Percentiles rank a stretch among this genome's conserved stretches.
phyloP scores from a whole-genome alignment of 2,888 invertebrate genomes.

The Plagodis pulveraria region DNA sequence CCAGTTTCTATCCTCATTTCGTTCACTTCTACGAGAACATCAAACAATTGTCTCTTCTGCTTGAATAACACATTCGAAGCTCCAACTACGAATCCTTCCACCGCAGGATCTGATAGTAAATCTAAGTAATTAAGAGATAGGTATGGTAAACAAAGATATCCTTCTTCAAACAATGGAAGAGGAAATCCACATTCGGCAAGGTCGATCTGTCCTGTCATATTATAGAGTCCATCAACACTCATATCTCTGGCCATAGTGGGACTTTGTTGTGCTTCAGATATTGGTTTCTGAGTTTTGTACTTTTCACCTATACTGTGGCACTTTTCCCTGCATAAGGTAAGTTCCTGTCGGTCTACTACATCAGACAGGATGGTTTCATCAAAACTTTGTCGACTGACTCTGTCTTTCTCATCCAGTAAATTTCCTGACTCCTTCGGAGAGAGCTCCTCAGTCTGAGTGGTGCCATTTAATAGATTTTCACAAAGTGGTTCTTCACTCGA shows the following conservation, averaged over 20 bases:
- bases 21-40: conserved; percentile 96
- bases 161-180: conserved; percentile 93
- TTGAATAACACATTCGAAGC: conserved; percentile 99
- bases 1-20: conserved; percentile 93
- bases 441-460: conserved; percentile 62
- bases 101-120: conserved; percentile 93
- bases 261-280: conserved; percentile 75
- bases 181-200: conserved; percentile 94
- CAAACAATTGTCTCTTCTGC: conserved; percentile 96
- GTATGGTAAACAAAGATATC: conserved; percentile 97
- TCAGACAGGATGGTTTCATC: conserved; percentile 71
- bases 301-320: conserved; percentile 81
- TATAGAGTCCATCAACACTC: conserved; percentile 86
- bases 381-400: conserved; percentile 74
- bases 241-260: conserved; percentile 88
- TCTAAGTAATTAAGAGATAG: conserved; percentile 97
- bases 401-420: conserved; percentile 74
- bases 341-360: conserved; percentile 67
- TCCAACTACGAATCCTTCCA: conserved; percentile 95
- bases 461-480: conserved; percentile 63
- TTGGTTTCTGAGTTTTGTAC: conserved; percentile 69
- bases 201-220: conserved; percentile 87
- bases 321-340: conserved; percentile 68
- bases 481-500: conserved; percentile 47
- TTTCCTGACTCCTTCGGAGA: conserved; percentile 75